Conservation (phyloP, 2,113 vertebrate species). For the Cinclus mexicanus region DNA sequence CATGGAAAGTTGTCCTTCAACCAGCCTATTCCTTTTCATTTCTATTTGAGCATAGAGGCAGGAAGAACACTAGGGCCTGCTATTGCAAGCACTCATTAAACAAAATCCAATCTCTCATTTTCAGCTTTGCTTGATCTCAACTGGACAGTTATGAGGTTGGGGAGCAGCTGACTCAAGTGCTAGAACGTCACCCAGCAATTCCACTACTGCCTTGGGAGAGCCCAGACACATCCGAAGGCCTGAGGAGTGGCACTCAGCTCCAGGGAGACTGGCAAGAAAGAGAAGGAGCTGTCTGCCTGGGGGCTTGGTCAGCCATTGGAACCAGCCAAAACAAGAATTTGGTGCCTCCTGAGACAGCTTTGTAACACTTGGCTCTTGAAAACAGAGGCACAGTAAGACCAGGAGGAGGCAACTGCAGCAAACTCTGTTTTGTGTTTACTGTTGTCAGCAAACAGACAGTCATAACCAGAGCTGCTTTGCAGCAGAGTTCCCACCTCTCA, state of each 20-base stretch:
- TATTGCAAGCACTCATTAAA: background rate
- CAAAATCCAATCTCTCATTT: background rate
- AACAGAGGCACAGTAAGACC: background rate
- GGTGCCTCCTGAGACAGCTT: background rate
- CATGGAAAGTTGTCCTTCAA: background rate
- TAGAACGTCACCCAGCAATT: background rate
- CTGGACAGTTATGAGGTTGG: background rate
- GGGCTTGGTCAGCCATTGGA: background rate
- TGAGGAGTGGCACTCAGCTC: background rate
- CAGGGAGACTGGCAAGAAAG: background rate
- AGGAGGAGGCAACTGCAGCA: background rate
- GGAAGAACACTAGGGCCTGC: background rate
- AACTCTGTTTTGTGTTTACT: background rate
- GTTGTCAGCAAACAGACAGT: background rate
- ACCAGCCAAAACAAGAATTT: background rate
- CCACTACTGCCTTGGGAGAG: background rate
- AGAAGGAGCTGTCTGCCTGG: background rate
- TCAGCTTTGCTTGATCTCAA: background rate
- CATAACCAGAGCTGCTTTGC: background rate
- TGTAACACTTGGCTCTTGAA: background rate
- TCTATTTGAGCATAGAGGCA: background rate
- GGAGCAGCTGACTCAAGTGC: background rate
- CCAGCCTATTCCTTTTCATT: background rate
- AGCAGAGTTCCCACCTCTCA: background rate
- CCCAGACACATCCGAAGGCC: background rate